phyloP scores from a whole-genome alignment of 1,140 invertebrate genomes.

The Phymastichus coffea region DNA sequence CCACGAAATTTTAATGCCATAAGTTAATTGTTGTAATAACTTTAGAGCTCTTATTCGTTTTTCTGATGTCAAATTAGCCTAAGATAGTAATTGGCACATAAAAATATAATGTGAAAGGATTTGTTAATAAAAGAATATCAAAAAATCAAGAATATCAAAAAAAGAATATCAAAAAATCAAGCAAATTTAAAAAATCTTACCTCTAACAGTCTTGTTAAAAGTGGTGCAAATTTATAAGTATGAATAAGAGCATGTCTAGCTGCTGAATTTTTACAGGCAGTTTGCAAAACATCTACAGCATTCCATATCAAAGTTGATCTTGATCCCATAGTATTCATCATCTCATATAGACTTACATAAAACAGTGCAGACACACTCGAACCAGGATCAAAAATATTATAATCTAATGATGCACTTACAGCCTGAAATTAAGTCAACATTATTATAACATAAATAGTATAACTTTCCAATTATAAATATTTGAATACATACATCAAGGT shows the following conservation, averaged over 20 bases:
- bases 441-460: not conserved
- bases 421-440: conserved; percentile 40
- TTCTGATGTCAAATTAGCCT: conserved; percentile 47
- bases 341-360: conserved; percentile 58
- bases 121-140: not conserved
- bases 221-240: conserved; percentile 69
- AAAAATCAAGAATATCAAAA: conserved; percentile 35
- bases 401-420: conserved; percentile 53
- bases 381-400: conserved; percentile 59
- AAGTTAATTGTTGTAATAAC: conserved; percentile 65
- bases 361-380: conserved; percentile 54
- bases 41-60: conserved; percentile 53
- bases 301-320: conserved; percentile 57
- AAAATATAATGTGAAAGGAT: not conserved
- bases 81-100: conserved; percentile 8
- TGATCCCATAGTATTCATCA: conserved; percentile 44
- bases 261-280: conserved; percentile 61
- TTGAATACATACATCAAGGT: conserved; percentile 50
- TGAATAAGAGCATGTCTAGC: conserved; percentile 64
- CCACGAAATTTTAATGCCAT: conserved; percentile 70
- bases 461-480: not conserved
- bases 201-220: conserved; percentile 61
- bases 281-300: conserved; percentile 63
- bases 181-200: conserved; percentile 22
- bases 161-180: not conserved